Conservation (phyloP, 2,888 invertebrate genomes). For the Drepana falcataria region DNA sequence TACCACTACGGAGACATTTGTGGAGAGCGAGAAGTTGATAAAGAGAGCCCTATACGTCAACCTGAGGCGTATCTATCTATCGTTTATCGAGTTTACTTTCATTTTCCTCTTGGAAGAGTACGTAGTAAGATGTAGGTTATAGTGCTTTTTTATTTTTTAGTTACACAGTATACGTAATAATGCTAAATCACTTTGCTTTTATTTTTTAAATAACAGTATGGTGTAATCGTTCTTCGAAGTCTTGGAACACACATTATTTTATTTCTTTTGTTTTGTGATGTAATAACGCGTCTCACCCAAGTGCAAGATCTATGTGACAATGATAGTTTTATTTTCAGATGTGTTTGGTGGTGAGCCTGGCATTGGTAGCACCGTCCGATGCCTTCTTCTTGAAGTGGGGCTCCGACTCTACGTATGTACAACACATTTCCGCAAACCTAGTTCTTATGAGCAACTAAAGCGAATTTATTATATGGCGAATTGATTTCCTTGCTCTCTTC, state of each 20-base stretch:
- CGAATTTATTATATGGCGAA: not conserved
- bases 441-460: not conserved
- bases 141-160: slow-evolving; percentile 11
- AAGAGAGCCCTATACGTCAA: no score
- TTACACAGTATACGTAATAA: slow-evolving; percentile 9
- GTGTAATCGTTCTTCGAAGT: no score
- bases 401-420: slow-evolving; percentile 69
- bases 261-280: no score
- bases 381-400: slow-evolving; percentile 78
- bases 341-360: slow-evolving; percentile 53
- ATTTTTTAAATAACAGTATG: no score
- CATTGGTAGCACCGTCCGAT: slow-evolving; percentile 59
- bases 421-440: no score
- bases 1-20: no score
- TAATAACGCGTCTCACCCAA: no score
- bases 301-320: not conserved
- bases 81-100: slow-evolving; percentile 15
- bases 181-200: not conserved
- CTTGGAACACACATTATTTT: no score
- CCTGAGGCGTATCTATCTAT: not conserved
- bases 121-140: slow-evolving; percentile 9
- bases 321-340: slow-evolving; percentile 51
- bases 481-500: not conserved
- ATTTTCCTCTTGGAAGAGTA: slow-evolving; percentile 15
- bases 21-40: no score